phyloP scores from a whole-genome alignment of 2,888 invertebrate genomes.

The Bembecia ichneumoniformis region DNA sequence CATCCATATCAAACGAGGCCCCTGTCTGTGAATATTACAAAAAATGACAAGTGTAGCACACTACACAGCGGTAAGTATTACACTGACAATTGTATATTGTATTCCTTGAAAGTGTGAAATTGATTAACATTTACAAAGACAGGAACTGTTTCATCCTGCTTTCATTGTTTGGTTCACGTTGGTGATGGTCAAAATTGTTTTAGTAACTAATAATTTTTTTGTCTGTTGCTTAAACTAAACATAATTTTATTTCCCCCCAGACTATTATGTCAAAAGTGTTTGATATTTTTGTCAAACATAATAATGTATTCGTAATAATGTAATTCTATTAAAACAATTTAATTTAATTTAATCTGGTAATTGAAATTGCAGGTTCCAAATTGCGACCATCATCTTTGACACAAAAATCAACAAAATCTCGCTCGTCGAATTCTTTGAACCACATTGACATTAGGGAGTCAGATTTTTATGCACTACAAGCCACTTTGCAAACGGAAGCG shows the following conservation, averaged over 20 bases:
- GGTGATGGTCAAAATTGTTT: neutral
- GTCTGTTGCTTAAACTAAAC: neutral
- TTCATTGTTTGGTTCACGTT: neutral
- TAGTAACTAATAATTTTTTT: neutral
- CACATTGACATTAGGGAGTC: conserved; percentile 72
- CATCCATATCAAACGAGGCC: conserved; percentile 67
- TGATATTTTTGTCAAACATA: no score
- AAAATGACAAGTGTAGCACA: conserved; percentile 57
- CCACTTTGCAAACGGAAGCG: conserved; percentile 88
- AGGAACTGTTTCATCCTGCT: neutral
- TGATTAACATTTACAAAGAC: neutral
- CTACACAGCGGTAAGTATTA: conserved; percentile 55
- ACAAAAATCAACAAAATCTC: conserved; percentile 55
- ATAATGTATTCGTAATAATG: no score
- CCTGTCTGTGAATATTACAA: conserved; percentile 59
- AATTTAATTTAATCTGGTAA: neutral
- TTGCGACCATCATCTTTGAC: conserved; percentile 57
- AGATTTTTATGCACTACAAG: conserved; percentile 86
- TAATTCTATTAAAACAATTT: neutral
- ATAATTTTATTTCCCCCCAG: no score
- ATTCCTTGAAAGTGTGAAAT: conserved; percentile 1
- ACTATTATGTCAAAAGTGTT: no score
- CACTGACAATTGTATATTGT: neutral
- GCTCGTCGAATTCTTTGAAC: conserved; percentile 61
- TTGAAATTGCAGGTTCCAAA: conserved; percentile 38